Evolutionary conservation across 2,888 invertebrate genomes (phyloP).

Genomic region (Seira ritae): DNA sequence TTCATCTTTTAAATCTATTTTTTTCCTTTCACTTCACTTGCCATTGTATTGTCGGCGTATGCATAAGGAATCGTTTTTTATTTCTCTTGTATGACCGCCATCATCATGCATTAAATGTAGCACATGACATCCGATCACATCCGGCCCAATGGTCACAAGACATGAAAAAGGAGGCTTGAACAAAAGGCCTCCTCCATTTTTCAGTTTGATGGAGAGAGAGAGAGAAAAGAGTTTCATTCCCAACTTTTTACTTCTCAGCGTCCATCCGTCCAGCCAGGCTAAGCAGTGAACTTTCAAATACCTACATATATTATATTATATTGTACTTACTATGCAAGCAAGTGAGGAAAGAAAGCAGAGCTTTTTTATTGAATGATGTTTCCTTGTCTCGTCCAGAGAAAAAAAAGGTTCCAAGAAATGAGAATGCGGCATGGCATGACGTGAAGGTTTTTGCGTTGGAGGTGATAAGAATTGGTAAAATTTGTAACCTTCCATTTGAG

Average conservation of each 20-base stretch:
- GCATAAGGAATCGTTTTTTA: constrained; percentile 56
- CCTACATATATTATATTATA: too few species aligned
- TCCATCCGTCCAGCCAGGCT: too few species aligned
- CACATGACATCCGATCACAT: constrained; percentile 63
- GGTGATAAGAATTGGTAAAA: constrained; percentile 41
- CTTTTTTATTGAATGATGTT: too few species aligned
- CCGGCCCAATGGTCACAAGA: constrained; percentile 64
- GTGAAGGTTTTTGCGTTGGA: too few species aligned
- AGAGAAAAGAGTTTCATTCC: constrained; percentile 5
- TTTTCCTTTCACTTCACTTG: constrained; percentile 45
- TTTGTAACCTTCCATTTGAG: constrained; percentile 49
- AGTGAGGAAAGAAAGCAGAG: too few species aligned
- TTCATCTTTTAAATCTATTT: constrained; percentile 23
- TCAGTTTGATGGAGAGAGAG: constrained; percentile 9
- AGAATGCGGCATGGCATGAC: too few species aligned
- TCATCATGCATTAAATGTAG: constrained; percentile 52
- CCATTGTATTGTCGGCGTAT: constrained; percentile 57
- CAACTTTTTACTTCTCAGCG: neutral
- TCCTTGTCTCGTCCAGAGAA: too few species aligned
- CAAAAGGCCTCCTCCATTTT: constrained; percentile 47
- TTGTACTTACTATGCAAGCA: too few species aligned
- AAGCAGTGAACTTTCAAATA: too few species aligned
- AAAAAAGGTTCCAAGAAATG: too few species aligned
- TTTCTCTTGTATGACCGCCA: constrained; percentile 43
- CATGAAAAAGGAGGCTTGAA: constrained; percentile 58